A percentile compares a stretch with the other conserved stretches of the same genome.
These are phyloP conservation scores for Maniola hyperantus DNA, from an alignment of 2,888 invertebrate genomes.

Conservation along the genomic window DNA sequence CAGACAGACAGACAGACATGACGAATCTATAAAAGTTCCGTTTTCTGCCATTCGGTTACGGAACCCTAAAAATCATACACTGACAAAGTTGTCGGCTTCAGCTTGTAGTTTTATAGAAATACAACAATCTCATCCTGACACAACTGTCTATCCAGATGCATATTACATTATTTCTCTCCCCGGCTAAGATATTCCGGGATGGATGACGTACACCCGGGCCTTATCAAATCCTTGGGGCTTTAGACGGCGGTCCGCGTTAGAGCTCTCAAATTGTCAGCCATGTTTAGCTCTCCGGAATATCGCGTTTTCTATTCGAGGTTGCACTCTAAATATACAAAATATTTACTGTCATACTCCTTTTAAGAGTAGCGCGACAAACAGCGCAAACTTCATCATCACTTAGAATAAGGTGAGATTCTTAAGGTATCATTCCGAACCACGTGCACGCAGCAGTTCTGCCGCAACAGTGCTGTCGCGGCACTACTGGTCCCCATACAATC, in stretches of 20 bases:
- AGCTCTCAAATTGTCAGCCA: conserved; percentile 24
- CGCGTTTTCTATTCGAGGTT: conserved; percentile 9
- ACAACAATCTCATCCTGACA: not conserved
- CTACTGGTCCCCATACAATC: too few species aligned
- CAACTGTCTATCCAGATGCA: conserved; percentile 4
- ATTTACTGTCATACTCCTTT: not conserved
- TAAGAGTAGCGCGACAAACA: not conserved
- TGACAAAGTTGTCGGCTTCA: not conserved
- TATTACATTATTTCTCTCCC: conserved; percentile 18
- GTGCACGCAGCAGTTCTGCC: too few species aligned
- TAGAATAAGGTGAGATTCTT: not conserved
- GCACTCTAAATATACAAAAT: conserved; percentile 17
- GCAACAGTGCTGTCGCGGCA: too few species aligned
- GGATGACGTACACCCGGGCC: conserved; percentile 15
- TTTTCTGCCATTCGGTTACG: too few species aligned
- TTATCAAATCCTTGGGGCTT: conserved; percentile 22
- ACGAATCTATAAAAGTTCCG: too few species aligned
- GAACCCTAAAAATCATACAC: too few species aligned
- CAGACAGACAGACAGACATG: too few species aligned
- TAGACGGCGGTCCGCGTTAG: conserved; percentile 14
- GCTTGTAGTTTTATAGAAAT: not conserved
- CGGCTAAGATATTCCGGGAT: conserved; percentile 16
- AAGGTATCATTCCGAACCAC: too few species aligned
- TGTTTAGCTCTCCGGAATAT: conserved; percentile 19
- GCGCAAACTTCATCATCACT: not conserved